Evolutionary conservation across 2,797 vertebrate genomes (phyloP), one percentile per base, ranked within the genome.

Genomic region (Gobio occitaniae): DNA sequence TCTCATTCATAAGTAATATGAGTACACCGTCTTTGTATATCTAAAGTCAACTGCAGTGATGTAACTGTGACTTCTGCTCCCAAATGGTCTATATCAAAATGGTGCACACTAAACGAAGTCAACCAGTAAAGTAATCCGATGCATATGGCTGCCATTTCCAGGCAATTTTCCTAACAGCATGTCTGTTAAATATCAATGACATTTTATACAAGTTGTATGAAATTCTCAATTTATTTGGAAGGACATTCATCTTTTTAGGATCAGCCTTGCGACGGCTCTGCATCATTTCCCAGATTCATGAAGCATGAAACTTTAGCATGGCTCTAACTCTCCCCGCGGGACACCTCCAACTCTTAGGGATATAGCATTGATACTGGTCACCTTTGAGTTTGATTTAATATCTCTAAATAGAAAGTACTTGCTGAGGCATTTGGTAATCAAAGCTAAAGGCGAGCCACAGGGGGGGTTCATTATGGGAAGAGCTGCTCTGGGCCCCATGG

Each of bases 351-450:
- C 48, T 29, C 54, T 41, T 81, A 38, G 52, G 29, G 15, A 69
- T 17, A 71, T 32, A 66, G 15, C 19, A 6, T 25, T 83, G 81
- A 87, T 79, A 72, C 36, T 16, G 56, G 85, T 63, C 65, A 78
- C 32, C 84, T 86, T 84, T 78, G 59, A 83, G 81, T 88, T 12
- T 50, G 59, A 85, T 89, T 86, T 88, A 87, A 84, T 87, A 70
- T 52, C 48, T 41, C 32, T 86, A 71, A 85, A 86, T 32, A 78
- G 59, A 85, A 54, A 82, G 68, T 54, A 70, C 77, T 84, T 87
- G 74, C 89, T 76, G 69, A 86, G 74, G 59, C 63, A 84, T 88
- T 88, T 84, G 84, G 84, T 90, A 88, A 86, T 84, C 87, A 89
- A 85, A 87, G 80, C 78, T 65, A 61, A 80, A 59, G 80, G 61